Percentiles rank a stretch among this genome's conserved stretches.
Conservation (phyloP, 2,888 invertebrate genomes). For the Macaria liturata region DNA sequence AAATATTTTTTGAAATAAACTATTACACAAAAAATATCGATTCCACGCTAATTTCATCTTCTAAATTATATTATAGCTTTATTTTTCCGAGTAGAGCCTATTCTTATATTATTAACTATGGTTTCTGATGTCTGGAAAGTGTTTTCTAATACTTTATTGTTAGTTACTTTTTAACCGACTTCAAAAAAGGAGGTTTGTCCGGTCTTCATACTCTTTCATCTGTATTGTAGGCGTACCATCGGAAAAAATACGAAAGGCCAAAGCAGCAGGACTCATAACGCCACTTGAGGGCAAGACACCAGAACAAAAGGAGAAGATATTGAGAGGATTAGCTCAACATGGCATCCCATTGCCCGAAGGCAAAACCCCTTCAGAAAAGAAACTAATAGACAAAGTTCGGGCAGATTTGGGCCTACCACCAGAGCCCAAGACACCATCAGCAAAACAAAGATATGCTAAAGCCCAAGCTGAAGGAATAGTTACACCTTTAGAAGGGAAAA, state of each 20-base stretch:
- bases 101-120: no score
- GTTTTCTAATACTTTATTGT: no score
- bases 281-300: conserved; percentile 43
- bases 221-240: conserved; percentile 33
- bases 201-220: no score
- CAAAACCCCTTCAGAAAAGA: conserved; percentile 32
- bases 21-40: conserved; percentile 9
- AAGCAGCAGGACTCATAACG: conserved; percentile 30
- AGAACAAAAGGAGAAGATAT: conserved; percentile 44
- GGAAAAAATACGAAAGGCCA: conserved; percentile 28
- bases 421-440: conserved; percentile 38
- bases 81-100: no score
- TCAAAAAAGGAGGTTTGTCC: no score
- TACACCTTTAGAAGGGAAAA: conserved; percentile 36
- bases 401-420: conserved; percentile 40
- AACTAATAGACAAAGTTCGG: conserved; percentile 33
- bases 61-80: no score
- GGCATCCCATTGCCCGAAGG: conserved; percentile 38
- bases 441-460: conserved; percentile 42
- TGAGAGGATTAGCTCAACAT: conserved; percentile 34
- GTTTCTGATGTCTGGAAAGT: no score
- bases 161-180: no score
- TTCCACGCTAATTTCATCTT: no score
- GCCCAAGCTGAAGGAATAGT: conserved; percentile 30
- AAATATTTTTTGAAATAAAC: no score